Base-by-base conservation (phyloP, 2,797 vertebrate genomes). In the Choloepus didactylus region DNA sequence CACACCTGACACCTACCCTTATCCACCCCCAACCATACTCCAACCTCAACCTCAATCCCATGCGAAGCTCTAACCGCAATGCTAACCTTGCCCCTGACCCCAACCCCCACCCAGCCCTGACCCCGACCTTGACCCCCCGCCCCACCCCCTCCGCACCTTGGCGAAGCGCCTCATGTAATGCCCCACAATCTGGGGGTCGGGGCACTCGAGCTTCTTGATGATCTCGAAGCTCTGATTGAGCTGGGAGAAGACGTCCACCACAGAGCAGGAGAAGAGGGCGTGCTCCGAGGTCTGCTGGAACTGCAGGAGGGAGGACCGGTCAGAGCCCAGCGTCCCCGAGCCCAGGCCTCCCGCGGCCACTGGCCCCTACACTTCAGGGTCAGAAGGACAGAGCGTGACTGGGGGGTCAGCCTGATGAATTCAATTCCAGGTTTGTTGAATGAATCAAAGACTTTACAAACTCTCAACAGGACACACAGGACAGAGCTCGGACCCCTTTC, bases 141-240 rank as follows among this genome's bases (percentile, higher is more conserved):
- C 41, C 41, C 38, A 7, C 25, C 35, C 27, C 6, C 12, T 12
- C 31, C 29, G 0, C 96, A 99, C 99, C 99, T 99, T 99, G 83
- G 99, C 99, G 91, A 99, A 99, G 75, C 99, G 98, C 89, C 99
- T 98, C 99, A 99, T 99, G 98, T 99, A 99, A 97, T 99, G 99
- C 38, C 99, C 99, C 14, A 99, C 99, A 0, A 99, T 99, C 98
- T 99, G 99, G 0, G 99, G 99, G 95, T 99, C 99, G 0, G 99
- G 99, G 91, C 99, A 99, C 98, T 99, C 99, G 0, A 99, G 98
- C 96, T 99, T 99, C 97, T 99, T 99, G 98, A 99, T 99, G 98
- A 99, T 99, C 98, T 99, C 99, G 4, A 99, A 99, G 98, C 99
- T 99, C 98, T 99, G 99, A 98, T 99, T 99, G 96, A 99, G 99